These are phyloP conservation scores for Ailuropoda melanoleuca DNA, from an alignment of 2,113 vertebrate genomes.

Conservation along the genomic window DNA sequence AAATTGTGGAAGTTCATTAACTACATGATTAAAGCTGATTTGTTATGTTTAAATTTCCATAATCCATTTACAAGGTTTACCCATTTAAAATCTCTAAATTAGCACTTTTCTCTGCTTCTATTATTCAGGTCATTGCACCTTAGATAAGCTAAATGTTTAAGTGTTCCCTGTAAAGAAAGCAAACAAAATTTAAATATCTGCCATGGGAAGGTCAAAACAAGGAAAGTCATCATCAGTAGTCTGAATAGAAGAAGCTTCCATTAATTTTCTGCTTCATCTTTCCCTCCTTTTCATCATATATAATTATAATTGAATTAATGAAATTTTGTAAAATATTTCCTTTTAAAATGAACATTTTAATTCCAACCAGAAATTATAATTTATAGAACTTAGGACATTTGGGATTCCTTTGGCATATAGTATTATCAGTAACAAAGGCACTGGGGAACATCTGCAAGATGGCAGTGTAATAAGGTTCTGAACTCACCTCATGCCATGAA, in stretches of 20 bases:
- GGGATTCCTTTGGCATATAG: neutral
- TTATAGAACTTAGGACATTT: neutral
- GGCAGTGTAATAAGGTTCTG: neutral
- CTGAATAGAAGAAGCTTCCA: conserved; percentile 26
- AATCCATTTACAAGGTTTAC: conserved; percentile 83
- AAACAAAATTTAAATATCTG: conserved; percentile 85
- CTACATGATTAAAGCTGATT: conserved; percentile 85
- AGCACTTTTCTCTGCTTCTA: conserved; percentile 83
- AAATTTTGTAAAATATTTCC: neutral
- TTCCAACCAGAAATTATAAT: neutral
- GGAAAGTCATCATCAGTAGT: conserved; percentile 77
- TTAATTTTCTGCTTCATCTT: conserved; percentile 5
- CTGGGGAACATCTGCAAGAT: neutral
- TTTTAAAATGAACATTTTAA: conserved; percentile 26
- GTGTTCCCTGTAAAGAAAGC: conserved; percentile 81
- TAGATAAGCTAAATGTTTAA: conserved; percentile 86
- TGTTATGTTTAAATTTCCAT: conserved; percentile 87
- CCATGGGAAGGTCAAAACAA: conserved; percentile 82
- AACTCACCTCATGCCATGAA: neutral
- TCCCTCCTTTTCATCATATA: conserved; percentile 28
- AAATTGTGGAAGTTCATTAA: conserved; percentile 83
- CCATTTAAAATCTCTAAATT: conserved; percentile 85
- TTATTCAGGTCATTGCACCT: conserved; percentile 82
- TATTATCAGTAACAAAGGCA: conserved; percentile 8
- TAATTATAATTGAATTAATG: conserved; percentile 10